phyloP scores from a whole-genome alignment of 2,888 invertebrate species.

The Acleris sparsana region DNA sequence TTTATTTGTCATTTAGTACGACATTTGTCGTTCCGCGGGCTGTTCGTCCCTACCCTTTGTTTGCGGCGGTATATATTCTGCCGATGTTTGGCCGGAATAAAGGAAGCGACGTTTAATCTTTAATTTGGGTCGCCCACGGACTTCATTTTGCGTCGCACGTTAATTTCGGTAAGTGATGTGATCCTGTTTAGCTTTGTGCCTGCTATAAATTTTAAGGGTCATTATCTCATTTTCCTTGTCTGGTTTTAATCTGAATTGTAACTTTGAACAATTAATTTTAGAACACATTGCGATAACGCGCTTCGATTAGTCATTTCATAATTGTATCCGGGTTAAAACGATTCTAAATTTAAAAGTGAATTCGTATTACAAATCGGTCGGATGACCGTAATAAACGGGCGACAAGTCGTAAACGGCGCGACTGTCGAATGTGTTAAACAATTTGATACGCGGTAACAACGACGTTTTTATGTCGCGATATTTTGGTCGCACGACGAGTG shows the following conservation, averaged over 20 bases:
- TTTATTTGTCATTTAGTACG: conserved; percentile 81
- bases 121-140: conserved; percentile 68
- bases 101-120: conserved; percentile 71
- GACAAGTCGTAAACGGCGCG: conserved; percentile 69
- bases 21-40: conserved; percentile 71
- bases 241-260: conserved; percentile 5
- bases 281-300: conserved; percentile 12
- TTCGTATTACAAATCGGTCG: conserved; percentile 63
- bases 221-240: conserved; percentile 21
- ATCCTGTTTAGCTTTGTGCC: conserved; percentile 40
- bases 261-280: conserved; percentile 25
- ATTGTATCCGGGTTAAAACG: conserved; percentile 8
- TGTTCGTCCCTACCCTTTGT: conserved; percentile 66
- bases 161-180: conserved; percentile 64
- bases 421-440: conserved; percentile 73
- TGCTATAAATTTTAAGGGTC: conserved; percentile 30
- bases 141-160: conserved; percentile 58
- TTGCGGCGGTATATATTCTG: conserved; percentile 68
- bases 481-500: conserved; percentile 68
- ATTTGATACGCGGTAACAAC: conserved; percentile 75
- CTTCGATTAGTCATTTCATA: conserved; percentile 5
- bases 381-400: conserved; percentile 65
- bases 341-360: conserved; percentile 57
- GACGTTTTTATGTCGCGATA: conserved; percentile 77
- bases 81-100: conserved; percentile 64